These are phyloP conservation scores for Xenopus borealis DNA, from an alignment of 2,113 vertebrate species.

Conservation along the genomic window DNA sequence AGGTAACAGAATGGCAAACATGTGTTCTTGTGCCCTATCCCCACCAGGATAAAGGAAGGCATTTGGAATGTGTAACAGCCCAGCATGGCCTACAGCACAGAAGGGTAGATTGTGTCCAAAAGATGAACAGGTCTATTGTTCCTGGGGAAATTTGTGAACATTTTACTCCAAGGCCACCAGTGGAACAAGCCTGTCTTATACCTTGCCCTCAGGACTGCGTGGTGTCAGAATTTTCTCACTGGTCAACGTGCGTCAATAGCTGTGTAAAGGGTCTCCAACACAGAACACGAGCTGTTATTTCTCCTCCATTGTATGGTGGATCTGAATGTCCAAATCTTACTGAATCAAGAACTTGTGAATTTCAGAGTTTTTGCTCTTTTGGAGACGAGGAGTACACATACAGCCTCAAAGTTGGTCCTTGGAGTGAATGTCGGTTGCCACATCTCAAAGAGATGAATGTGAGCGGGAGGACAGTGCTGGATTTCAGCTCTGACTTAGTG, in stretches of 20 bases:
- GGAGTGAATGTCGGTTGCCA: conserved; percentile 78
- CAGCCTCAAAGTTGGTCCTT: conserved; percentile 83
- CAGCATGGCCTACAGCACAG: conserved; percentile 89
- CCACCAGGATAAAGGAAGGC: conserved; percentile 58
- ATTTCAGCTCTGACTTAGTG: conserved; percentile 67
- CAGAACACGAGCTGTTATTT: conserved; percentile 72
- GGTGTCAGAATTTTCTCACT: conserved; percentile 80
- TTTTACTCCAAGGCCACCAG: conserved; percentile 73
- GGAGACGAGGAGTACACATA: conserved; percentile 76
- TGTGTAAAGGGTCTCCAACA: conserved; percentile 76
- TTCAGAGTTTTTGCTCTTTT: conserved; percentile 61
- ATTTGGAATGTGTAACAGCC: conserved; percentile 75
- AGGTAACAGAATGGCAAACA: conserved; percentile 79
- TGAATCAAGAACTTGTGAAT: conserved; percentile 71
- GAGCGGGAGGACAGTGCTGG: conserved; percentile 65
- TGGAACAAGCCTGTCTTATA: conserved; percentile 88
- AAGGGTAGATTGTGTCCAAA: conserved; percentile 75
- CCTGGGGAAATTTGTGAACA: conserved; percentile 81
- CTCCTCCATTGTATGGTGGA: conserved; percentile 85
- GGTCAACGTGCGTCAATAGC: conserved; percentile 77
- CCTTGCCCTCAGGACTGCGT: conserved; percentile 94
- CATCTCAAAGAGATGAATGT: conserved; percentile 66
- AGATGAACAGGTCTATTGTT: conserved; percentile 74
- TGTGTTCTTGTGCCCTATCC: conserved; percentile 68
- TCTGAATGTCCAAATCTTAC: conserved; percentile 81